Evolutionary conservation across 2,113 vertebrate genomes (phyloP), one percentile per base, ranked within the genome.

Genomic region (Tragelaphus scriptus): DNA sequence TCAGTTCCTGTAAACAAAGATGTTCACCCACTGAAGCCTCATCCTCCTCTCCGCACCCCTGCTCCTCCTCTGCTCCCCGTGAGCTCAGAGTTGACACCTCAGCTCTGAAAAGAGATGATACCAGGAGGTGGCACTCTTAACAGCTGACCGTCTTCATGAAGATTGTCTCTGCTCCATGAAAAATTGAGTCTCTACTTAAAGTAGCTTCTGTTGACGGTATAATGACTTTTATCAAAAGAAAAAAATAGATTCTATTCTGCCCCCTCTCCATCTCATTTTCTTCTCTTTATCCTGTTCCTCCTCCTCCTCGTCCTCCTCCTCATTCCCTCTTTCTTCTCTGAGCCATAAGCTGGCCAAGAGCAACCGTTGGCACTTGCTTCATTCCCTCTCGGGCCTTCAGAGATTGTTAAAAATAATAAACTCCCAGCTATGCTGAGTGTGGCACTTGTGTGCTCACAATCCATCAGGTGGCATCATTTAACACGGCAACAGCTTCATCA

Each of bases 201-300:
- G 53, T 58, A 5, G 16, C 81, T 84, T 68, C 77, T 77, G 30
- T 82, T 53, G 53, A 49, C 51, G 68, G 56, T 53, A 32, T 25
- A 40, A 86, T 84, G 91, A 90, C 56, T 59, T 84, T 51, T n/a
- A 79, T 55, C n/a, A 36, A 86, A 96, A 91, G 55, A 40, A 30
- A 68, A 68, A 84, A 30, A 88, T 12, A 88, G 65, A 10, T 53
- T 58, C 68, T 63, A 0, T 47, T 91, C 75, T 49, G 47, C 47
- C 90, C 44, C 59, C 30, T 79, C 56, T 88, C 30, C 36, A 5
- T 11, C 30, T 49, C 40, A 44, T 55, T 80, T 92, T 89, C 84
- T 80, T 65, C 84, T 84, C 32, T 94, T 77, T 68, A n/a, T 17
- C 28, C 44, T 51, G 17, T 49, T 25, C 44, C 56, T 71, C 79